phyloP scores from a whole-genome alignment of 2,797 vertebrate genomes.

The Malurus splendens region DNA sequence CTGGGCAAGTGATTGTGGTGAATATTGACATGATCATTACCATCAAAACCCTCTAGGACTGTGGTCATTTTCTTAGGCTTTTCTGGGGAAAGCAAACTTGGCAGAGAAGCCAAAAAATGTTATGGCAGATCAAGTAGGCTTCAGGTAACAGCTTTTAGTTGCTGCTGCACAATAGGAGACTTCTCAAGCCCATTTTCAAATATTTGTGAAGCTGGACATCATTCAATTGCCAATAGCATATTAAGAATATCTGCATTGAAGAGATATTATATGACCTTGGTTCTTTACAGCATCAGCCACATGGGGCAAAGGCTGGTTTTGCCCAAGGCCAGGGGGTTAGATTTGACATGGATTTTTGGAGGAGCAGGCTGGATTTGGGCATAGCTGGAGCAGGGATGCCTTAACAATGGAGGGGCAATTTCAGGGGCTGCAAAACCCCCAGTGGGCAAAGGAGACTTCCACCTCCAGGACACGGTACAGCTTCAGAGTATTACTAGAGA shows the following conservation, averaged over 20 bases:
- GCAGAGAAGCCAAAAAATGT: neutral
- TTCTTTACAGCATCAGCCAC: neutral
- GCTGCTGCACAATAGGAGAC: neutral
- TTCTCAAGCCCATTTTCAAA: neutral
- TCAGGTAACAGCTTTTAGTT: constrained; percentile 7
- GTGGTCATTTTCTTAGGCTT: neutral
- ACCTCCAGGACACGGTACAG: neutral
- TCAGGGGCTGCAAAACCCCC: neutral
- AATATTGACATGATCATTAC: neutral
- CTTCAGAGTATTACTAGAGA: neutral
- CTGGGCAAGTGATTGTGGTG: neutral
- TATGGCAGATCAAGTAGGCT: neutral
- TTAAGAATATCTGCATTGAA: neutral
- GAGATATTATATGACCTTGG: neutral
- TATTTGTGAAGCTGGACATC: neutral
- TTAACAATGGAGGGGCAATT: neutral
- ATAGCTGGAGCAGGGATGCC: neutral
- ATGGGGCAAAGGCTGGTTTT: neutral
- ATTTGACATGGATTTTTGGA: neutral
- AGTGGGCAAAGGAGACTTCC: neutral
- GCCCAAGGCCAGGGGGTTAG: neutral
- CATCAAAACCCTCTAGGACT: neutral
- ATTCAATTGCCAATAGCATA: neutral
- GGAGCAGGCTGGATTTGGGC: neutral
- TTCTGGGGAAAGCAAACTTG: neutral